These are phyloP conservation scores for Lumbricus terrestris DNA, from an alignment of 2,888 invertebrate genomes.

Conservation along the genomic window DNA sequence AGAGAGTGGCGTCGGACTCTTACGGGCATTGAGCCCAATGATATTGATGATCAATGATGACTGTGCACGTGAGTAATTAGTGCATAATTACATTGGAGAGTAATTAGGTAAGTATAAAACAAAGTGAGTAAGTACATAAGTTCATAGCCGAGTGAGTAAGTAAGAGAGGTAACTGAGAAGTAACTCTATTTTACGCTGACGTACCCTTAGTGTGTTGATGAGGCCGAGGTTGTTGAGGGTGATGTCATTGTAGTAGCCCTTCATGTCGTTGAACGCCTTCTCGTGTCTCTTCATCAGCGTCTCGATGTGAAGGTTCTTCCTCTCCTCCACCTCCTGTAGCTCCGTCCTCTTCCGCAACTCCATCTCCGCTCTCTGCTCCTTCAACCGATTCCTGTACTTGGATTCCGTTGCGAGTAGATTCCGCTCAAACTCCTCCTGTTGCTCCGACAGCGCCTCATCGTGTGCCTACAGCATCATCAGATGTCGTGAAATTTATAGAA, in stretches of 20 bases:
- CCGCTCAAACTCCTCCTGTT: neutral
- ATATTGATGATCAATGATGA: too few species aligned
- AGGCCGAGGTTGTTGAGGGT: slow-evolving; percentile 87
- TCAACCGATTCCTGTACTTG: slow-evolving; percentile 6
- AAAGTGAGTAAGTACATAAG: neutral
- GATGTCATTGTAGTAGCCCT: slow-evolving; percentile 91
- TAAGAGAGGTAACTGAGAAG: neutral
- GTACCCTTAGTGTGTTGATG: slow-evolving; percentile 79
- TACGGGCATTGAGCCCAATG: too few species aligned
- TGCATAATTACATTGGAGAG: too few species aligned
- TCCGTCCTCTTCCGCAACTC: slow-evolving; percentile 9
- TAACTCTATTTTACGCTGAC: neutral
- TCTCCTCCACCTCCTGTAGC: slow-evolving; percentile 4
- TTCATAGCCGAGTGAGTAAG: neutral
- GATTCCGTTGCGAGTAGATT: neutral
- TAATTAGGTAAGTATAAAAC: neutral
- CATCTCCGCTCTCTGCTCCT: slow-evolving; percentile 9
- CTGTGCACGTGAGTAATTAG: too few species aligned
- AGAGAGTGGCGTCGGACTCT: too few species aligned
- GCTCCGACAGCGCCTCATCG: neutral
- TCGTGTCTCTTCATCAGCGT: neutral
- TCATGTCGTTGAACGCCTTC: slow-evolving; percentile 78
- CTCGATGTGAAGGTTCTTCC: neutral
- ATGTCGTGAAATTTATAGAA: too few species aligned
- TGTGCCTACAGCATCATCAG: neutral